Percentiles rank a stretch among this genome's conserved stretches.
Conservation (phyloP, 2,888 invertebrate species). For the Leistus spinibarbis region DNA sequence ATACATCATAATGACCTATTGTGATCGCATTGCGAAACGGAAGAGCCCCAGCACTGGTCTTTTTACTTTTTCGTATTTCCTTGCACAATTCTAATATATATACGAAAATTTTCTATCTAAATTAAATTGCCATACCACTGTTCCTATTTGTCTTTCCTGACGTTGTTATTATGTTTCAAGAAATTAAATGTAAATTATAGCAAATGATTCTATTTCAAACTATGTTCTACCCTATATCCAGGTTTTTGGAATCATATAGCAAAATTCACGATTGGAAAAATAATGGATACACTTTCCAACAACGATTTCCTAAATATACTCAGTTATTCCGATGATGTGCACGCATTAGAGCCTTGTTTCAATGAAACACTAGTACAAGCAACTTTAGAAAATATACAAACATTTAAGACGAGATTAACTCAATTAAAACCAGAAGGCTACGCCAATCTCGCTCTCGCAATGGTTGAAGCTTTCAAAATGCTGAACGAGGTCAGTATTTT, state of each 20-base stretch:
- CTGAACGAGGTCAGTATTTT: constrained; percentile 68
- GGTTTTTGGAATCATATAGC: constrained; percentile 70
- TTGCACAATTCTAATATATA: too few species aligned
- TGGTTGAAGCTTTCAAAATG: constrained; percentile 82
- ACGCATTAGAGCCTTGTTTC: constrained; percentile 85
- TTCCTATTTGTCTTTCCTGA: too few species aligned
- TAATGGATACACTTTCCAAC: constrained; percentile 94
- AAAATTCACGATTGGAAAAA: constrained; percentile 82
- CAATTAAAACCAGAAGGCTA: constrained; percentile 74
- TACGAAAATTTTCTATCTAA: too few species aligned
- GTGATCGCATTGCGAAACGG: too few species aligned
- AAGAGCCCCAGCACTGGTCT: too few species aligned
- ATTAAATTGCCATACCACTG: too few species aligned
- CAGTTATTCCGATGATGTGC: constrained; percentile 74
- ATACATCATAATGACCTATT: too few species aligned
- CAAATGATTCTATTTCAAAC: not conserved
- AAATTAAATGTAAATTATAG: not conserved
- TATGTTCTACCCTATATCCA: constrained; percentile 41
- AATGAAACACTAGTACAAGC: constrained; percentile 84
- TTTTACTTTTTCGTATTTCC: too few species aligned
- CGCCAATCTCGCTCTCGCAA: constrained; percentile 84
- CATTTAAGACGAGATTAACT: constrained; percentile 73
- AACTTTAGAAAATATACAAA: constrained; percentile 80
- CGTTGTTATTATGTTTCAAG: too few species aligned
- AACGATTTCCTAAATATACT: constrained; percentile 97